These are phyloP conservation scores for Lagocephalus sceleratus DNA, from an alignment of 2,797 vertebrate species.

Conservation along the genomic window DNA sequence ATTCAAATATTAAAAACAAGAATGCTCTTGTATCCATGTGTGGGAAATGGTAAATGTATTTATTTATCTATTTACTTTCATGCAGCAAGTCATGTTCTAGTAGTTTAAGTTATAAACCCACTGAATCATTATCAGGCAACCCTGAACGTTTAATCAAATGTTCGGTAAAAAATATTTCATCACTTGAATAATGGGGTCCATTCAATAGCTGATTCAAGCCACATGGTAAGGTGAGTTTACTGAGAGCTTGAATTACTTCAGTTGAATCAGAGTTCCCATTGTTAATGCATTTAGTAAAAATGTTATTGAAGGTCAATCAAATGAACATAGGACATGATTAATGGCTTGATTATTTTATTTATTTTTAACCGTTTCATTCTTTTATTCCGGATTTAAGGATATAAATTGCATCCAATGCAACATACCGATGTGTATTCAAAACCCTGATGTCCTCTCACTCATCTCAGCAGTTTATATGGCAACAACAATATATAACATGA, in stretches of 20 bases:
- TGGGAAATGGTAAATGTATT: background rate
- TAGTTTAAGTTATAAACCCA: conserved; percentile 41
- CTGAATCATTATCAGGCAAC: conserved; percentile 26
- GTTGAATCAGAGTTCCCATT: conserved; percentile 18
- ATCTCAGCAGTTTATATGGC: too few relatives aligned
- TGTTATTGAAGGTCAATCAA: too few relatives aligned
- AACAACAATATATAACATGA: too few relatives aligned
- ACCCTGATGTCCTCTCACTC: too few relatives aligned
- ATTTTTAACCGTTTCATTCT: too few relatives aligned
- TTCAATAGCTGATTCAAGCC: conserved; percentile 28
- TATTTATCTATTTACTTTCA: conserved; percentile 5
- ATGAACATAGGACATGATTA: too few relatives aligned
- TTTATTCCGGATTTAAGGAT: too few relatives aligned
- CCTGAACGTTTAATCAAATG: conserved; percentile 15
- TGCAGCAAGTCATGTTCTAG: conserved; percentile 19
- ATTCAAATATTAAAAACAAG: too few relatives aligned
- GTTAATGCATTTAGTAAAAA: conserved; percentile 10
- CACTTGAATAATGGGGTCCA: conserved; percentile 23
- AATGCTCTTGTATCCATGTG: background rate
- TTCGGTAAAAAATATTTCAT: conserved; percentile 25
- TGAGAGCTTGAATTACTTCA: conserved; percentile 15
- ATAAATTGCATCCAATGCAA: too few relatives aligned
- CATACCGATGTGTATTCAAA: too few relatives aligned
- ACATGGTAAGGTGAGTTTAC: conserved; percentile 11
- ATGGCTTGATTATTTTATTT: too few relatives aligned